Conservation (phyloP, 2,888 invertebrate species). For the Cephonodes hylas region DNA sequence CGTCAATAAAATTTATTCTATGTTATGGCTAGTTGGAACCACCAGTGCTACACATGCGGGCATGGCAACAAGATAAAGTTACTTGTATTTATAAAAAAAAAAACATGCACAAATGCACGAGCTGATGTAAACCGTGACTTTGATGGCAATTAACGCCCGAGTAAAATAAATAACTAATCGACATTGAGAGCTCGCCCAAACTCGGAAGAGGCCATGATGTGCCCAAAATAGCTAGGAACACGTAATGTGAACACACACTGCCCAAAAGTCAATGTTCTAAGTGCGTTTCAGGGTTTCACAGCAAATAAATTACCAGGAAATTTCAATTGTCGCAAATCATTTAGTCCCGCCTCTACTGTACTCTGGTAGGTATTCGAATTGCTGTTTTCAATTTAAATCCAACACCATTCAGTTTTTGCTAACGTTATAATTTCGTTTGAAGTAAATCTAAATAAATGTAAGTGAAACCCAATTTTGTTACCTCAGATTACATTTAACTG, state of each 20-base stretch:
- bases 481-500: too few relatives aligned
- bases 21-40: constrained; percentile 37
- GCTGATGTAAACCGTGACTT: constrained; percentile 17
- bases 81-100: constrained; percentile 18
- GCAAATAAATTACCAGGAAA: constrained; percentile 3
- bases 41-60: constrained; percentile 46
- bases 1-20: constrained; percentile 48
- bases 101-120: constrained; percentile 19
- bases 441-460: background rate
- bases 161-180: constrained; percentile 24
- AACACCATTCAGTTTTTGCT: background rate
- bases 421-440: background rate
- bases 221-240: constrained; percentile 32
- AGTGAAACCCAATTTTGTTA: too few relatives aligned
- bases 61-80: constrained; percentile 30
- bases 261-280: constrained; percentile 29
- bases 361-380: background rate
- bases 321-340: background rate
- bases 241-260: constrained; percentile 25
- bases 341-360: background rate
- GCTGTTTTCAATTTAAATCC: background rate
- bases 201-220: constrained; percentile 48
- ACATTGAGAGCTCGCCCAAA: constrained; percentile 29
- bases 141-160: constrained; percentile 15
- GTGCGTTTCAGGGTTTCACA: constrained; percentile 24